These are phyloP conservation scores for Macquaria ambigua DNA, from an alignment of 2,113 vertebrate genomes.

Conservation along the genomic window DNA sequence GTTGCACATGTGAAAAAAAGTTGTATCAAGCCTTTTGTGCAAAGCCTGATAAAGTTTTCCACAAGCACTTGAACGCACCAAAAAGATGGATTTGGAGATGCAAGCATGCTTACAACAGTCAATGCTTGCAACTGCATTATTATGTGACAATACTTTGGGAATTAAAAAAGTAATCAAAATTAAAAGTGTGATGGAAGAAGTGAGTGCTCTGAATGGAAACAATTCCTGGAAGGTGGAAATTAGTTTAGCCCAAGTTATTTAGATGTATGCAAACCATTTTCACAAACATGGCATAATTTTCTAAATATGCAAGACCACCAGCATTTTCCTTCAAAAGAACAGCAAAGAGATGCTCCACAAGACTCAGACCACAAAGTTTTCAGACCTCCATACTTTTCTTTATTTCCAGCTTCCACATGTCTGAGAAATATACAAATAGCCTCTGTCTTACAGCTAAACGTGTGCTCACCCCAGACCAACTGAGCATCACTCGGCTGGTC, in stretches of 20 bases:
- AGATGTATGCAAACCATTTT: neutral
- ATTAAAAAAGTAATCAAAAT: no score
- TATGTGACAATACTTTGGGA: neutral
- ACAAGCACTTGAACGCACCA: neutral
- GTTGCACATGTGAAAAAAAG: no score
- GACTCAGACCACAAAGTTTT: neutral
- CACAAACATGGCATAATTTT: neutral
- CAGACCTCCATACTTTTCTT: neutral
- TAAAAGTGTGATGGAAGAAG: no score
- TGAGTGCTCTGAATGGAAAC: neutral
- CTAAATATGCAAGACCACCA: neutral
- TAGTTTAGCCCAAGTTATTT: neutral
- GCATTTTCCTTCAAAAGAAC: neutral
- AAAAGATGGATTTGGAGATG: neutral
- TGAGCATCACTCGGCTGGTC: constrained; percentile 9
- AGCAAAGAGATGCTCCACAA: constrained; percentile 5
- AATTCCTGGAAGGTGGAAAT: neutral
- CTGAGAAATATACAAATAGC: constrained; percentile 5
- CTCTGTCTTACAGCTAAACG: neutral
- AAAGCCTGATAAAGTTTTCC: neutral
- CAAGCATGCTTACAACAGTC: neutral
- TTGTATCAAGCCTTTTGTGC: neutral
- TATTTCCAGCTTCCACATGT: neutral
- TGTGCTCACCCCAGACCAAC: constrained; percentile 3
- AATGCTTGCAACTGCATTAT: neutral